Base-by-base conservation (phyloP, 2,888 invertebrate species). In the Emmelina monodactyla region DNA sequence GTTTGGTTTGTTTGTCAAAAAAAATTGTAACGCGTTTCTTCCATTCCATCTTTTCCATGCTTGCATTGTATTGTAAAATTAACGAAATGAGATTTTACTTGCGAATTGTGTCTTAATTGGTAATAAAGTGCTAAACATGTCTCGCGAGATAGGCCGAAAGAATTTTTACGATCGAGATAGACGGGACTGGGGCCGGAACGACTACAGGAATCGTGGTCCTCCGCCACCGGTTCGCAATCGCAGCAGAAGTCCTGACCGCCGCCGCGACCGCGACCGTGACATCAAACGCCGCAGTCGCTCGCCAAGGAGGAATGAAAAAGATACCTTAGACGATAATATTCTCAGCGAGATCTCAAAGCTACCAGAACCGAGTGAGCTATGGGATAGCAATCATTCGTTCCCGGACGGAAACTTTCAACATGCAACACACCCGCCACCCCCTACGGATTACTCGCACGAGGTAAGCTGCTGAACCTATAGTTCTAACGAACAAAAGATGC, bases 361-460 rank as follows among this genome's bases (percentile, higher is more conserved):
- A 7, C 76, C 78, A 0, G 73, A 75, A 29, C 75, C 75, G 0
- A 75, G 66, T 41, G 78, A 79, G 33, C 42, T 76, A 29, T 79
- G 78, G 78, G 78, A 78, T 28, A 68, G 12, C 29, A 9, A 29
- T 6, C 4, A 13, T 12, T 5, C 19, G 5, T 6, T 6, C 19
- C 12, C 3, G 6, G 13, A 12, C 9, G 9, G 45, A 32, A 71
- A 67, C 38, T 68, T 68, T 39, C 69, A 63, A 47, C 72, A 51
- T 31, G 1, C 44, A 12, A 42, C 42, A 6, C 58, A 54, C 10
- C 51, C 58, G 7, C 54, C 53, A 12, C 54, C 58, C 2, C 46
- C 56, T 3, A 35, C 50, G 2, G 51, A 54, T 2, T 59, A 49
- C 13, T 52, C 49, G 4, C 40, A 51, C 28, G 68, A 69, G 55